Evolutionary conservation across 2,113 vertebrate genomes (phyloP).

Genomic region (Chlamydotis undulata): DNA sequence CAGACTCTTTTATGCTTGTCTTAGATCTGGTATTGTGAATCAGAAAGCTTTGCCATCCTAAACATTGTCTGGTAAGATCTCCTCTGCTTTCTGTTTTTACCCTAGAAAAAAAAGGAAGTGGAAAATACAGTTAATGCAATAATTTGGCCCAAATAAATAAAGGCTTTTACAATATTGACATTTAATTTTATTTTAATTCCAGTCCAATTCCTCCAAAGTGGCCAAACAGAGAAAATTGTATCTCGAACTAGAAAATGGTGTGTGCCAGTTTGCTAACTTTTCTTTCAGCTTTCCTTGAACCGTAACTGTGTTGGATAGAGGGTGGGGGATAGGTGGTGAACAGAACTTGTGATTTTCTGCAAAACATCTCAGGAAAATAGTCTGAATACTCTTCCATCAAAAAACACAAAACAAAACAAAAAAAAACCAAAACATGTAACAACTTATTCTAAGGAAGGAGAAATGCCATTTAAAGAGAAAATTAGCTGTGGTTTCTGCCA

Average conservation of each 20-base stretch:
- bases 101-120: neutral
- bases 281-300: neutral
- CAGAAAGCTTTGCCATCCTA: slow-evolving; percentile 44
- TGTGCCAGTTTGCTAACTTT: neutral
- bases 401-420: neutral
- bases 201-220: neutral
- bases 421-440: neutral
- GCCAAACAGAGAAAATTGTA: neutral
- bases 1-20: slow-evolving; percentile 14
- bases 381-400: neutral
- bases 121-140: slow-evolving; percentile 32
- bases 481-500: slow-evolving; percentile 17
- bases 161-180: neutral
- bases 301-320: neutral
- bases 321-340: neutral
- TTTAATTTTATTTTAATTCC: slow-evolving; percentile 10
- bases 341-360: neutral
- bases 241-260: neutral
- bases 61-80: slow-evolving; percentile 13
- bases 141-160: slow-evolving; percentile 13
- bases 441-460: neutral
- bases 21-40: slow-evolving; percentile 6
- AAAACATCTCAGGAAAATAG: neutral
- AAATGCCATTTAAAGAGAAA: neutral
- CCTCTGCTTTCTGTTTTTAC: neutral